Base-by-base conservation (phyloP, 92 coral and sea anemone species). In the Zoanthus solanderi region DNA sequence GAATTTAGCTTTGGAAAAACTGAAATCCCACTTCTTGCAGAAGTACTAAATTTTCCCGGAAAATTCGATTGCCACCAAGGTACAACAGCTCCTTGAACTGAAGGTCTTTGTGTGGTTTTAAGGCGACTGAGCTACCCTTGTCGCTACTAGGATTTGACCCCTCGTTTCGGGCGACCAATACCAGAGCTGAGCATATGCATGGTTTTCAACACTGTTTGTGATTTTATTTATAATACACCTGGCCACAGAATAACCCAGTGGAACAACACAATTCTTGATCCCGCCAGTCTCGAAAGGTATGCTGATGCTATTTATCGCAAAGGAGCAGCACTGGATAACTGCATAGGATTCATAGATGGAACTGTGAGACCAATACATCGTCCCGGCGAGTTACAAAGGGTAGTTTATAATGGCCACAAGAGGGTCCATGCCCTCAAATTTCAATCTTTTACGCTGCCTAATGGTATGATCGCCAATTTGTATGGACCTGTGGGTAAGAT, bases 11-110 rank as follows among this genome's bases (percentile, higher is more conserved):
- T 82, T 34, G 56, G 75, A 42, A 61, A 82, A 82, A 82, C 57
- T 82, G 73, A 82, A 82, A 82, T 82, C 16, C 73, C 86, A 82
- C 68, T 60, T 60, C 84, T 78, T 78, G 84, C 65, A 78, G 84
- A 78, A 50, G 69, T 42, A 50, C 5, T 82, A 75, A 54, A 82
- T 82, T 28, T 60, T 82, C 75, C 86, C 56, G 86, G 54, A 82
- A 79, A 66, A 32, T 79, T 79, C 17, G 61, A 54, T 79, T 79
- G 85, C 50, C 73, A 79, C 72, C 85, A 79, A 79, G 85, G 85
- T 60, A 6, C 85, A 60, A 79, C 85, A 79, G 85, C 46, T 32
- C 50, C 85, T 18, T 74, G 84, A 76, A 83, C 72, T 53, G 87
- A 66, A 83, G 87, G 77, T 18, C 68, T 78, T 54, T 78, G 68